phyloP scores from a whole-genome alignment of 1,140 invertebrate species.

The Papilio dardanus region DNA sequence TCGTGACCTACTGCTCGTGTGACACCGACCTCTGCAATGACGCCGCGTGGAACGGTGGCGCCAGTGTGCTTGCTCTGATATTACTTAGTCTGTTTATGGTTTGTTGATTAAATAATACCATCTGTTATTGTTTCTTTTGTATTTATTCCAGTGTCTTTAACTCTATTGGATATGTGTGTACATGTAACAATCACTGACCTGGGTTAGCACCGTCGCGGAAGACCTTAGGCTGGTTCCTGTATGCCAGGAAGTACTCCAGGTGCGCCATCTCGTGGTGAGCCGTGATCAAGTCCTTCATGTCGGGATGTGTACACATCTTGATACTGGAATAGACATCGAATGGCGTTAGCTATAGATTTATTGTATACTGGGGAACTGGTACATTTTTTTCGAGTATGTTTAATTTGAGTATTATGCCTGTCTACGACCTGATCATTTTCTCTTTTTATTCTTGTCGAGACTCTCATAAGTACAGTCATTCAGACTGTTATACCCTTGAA shows the following conservation, averaged over 20 bases:
- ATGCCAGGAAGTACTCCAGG: constrained; percentile 94
- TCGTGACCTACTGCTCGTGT: constrained; percentile 89
- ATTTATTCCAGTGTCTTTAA: too few relatives aligned
- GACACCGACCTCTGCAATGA: constrained; percentile 88
- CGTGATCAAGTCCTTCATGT: constrained; percentile 94
- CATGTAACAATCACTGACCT: constrained; percentile 85
- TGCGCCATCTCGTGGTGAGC: constrained; percentile 97
- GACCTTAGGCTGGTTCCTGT: constrained; percentile 91
- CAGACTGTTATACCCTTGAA: too few relatives aligned
- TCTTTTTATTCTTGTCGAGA: too few relatives aligned
- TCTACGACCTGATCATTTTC: background rate
- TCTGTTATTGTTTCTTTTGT: background rate
- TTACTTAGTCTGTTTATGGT: constrained; percentile 12
- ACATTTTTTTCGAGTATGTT: background rate
- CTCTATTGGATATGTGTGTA: too few relatives aligned
- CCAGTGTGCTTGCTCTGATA: background rate
- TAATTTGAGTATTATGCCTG: background rate
- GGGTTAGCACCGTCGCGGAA: constrained; percentile 96
- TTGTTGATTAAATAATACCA: constrained; percentile 18
- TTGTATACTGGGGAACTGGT: background rate
- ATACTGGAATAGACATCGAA: constrained; percentile 85
- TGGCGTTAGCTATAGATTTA: background rate
- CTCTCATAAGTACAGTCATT: too few relatives aligned
- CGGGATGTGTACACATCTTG: constrained; percentile 97
- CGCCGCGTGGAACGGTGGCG: constrained; percentile 50